A percentile compares a stretch with the other conserved stretches of the same genome.
Conservation (phyloP, 35 echinoderm and acorn worm species). For the Lytechinus variegatus region DNA sequence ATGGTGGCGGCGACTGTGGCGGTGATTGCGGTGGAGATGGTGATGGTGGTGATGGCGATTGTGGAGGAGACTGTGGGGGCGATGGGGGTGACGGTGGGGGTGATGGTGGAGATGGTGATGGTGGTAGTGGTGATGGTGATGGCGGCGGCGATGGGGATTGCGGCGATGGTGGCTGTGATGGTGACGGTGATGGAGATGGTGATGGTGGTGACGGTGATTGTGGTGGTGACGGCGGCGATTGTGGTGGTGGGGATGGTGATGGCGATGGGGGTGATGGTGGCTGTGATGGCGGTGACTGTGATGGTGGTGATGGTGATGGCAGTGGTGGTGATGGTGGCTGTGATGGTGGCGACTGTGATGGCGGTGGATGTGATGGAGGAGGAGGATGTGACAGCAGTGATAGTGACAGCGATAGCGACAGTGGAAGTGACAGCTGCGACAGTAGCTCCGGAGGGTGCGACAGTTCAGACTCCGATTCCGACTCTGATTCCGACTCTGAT, state of each 20-base stretch:
- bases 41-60: background rate
- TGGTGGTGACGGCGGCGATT: background rate
- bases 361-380: background rate
- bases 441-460: slow-evolving; percentile 16
- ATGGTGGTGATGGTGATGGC: background rate
- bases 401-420: background rate
- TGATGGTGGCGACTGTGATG: slow-evolving; percentile 30
- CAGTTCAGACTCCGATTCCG: background rate
- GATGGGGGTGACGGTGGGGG: background rate
- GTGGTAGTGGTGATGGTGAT: background rate
- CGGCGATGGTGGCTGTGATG: background rate
- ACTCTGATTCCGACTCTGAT: background rate
- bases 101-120: background rate
- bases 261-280: slow-evolving; percentile 36
- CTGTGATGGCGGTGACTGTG: background rate
- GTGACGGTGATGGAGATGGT: background rate
- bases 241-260: background rate
- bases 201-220: background rate
- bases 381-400: background rate
- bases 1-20: background rate
- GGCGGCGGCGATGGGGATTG: slow-evolving; percentile 12
- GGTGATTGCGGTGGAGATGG: background rate
- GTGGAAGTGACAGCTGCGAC: background rate
- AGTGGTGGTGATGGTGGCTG: background rate
- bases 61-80: background rate